Base-by-base conservation (phyloP, 2,888 invertebrate genomes). In the Andrena haemorrhoa region DNA sequence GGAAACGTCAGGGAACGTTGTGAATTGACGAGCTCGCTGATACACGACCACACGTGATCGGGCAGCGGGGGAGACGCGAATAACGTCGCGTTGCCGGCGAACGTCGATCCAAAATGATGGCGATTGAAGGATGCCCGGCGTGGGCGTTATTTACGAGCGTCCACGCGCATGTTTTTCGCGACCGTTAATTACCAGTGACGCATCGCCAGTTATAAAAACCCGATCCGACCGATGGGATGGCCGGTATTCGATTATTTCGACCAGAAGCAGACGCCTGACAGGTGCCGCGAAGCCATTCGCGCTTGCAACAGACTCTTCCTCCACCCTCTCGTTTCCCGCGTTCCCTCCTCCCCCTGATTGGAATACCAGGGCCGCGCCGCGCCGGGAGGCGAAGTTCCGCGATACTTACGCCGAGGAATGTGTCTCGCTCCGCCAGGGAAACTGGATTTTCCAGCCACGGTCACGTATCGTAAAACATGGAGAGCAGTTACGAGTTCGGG, bases 401-500 rank as follows among this genome's bases (percentile, higher is more conserved):
- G 78, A 83, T 82, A 72, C 61, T 69, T 72, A 8, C 35, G 31
- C 2, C 35, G 20, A 41, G 73, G 66, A 68, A 23, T 20, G 77
- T 73, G 74, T 71, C 23, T 56, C n/a, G 23, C 56, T 73, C 68
- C 66, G 71, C n/a, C 65, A 35, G 35, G 58, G 60, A 78, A 74
- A 77, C 63, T 70, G 66, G 51, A 82, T 82, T 77, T 56, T 74
- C 58, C 69, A 20, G 66, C 26, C 60, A 35, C 49, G 35, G 58
- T 58, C 56, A 33, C 49, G 75, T 75, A 75, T 64, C 75, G 83
- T 70, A 79, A 79, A 77, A 84, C 53, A 41, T 12, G 72, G 31
- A n/a, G 53, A 65, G 61, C 69, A 58, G 79, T 82, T 79, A 75
- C 61, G 51, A 78, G 65, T 75, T 76, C 41, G 33, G 16, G 53